Evolutionary conservation across 2,888 invertebrate genomes (phyloP), one percentile per base, ranked within the genome.

Genomic region (Nipponacmea schrenckii): DNA sequence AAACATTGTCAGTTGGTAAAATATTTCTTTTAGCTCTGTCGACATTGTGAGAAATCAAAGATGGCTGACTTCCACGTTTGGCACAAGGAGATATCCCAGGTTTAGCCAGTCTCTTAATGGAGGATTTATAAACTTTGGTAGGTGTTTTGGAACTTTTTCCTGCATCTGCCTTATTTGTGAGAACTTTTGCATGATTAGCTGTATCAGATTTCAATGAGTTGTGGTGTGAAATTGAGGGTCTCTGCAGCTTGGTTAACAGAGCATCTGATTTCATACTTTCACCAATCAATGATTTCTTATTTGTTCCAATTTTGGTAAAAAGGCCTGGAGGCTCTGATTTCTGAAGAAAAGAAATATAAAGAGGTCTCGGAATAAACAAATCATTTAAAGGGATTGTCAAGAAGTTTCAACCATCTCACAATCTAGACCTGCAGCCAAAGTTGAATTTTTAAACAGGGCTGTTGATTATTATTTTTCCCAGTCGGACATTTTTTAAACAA

Each of bases 81-180:
- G 81, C 69, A 2, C 64, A 74, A 10, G 83, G 83, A 10, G 82
- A 82, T 27, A 74, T 64, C 0, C 83, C 82, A 27, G 77, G 39
- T 64, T 80, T 78, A 44, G 81, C 78, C 75, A 80, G 77, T 50
- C 83, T 76, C 70, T 83, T 83, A 2, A 77, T 56, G 14, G 65
- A 65, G 14, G 67, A 56, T 44, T 67, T 68, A 44, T 74, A 75
- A 12, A 72, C 20, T 71, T 79, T 79, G 8, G 73, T 74, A 17
- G 77, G 78, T 24, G 79, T 76, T 15, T 62, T 63, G n/a, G 24
- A 27, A n/a, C 44, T 64, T 17, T 20, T 14, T 24, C 26, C 12
- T 8, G 46, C 14, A 17, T 46, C n/a, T 62, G 15, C 17, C 17
- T 15, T 27, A 10, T 31, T 31, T 24, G 44, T 8, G 17, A 64